A percentile compares a stretch with the other conserved stretches of the same genome.
phyloP scores from a whole-genome alignment of 2,113 vertebrate species.

The Pteruthius melanotis region DNA sequence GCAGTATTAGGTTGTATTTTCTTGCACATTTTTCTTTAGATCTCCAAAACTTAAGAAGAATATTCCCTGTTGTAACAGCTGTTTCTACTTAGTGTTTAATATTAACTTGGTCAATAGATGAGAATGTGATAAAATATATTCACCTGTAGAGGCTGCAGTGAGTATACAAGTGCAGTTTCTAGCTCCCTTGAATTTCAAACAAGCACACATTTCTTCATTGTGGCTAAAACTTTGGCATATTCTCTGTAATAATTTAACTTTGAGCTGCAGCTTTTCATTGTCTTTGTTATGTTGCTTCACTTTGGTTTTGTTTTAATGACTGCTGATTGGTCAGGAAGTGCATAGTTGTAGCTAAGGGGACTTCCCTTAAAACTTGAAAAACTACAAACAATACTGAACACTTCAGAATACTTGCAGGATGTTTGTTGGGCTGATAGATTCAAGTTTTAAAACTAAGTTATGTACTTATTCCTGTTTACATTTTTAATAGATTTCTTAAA shows the following conservation, averaged over 20 bases:
- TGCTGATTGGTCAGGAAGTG: not conserved
- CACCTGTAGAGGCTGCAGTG: not conserved
- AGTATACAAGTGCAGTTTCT: not conserved
- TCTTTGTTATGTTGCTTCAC: not conserved
- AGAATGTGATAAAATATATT: not conserved
- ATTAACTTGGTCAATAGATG: not conserved
- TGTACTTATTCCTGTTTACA: not conserved
- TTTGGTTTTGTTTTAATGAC: not conserved
- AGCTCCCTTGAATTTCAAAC: not conserved
- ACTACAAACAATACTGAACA: not conserved
- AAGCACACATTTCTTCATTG: not conserved
- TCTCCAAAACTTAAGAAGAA: not conserved
- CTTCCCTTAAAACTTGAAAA: not conserved
- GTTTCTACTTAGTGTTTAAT: constrained; percentile 16
- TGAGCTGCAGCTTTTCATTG: not conserved
- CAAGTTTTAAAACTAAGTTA: not conserved
- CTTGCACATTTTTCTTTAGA: not conserved
- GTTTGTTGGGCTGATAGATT: not conserved
- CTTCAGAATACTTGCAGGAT: not conserved
- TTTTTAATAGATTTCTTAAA: not conserved
- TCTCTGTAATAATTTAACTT: not conserved
- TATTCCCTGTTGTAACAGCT: not conserved
- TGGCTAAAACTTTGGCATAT: not conserved
- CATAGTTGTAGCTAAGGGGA: not conserved
- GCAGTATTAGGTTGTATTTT: not conserved